Base-by-base conservation (phyloP, 2,113 vertebrate species). In the Myotis lucifugus region DNA sequence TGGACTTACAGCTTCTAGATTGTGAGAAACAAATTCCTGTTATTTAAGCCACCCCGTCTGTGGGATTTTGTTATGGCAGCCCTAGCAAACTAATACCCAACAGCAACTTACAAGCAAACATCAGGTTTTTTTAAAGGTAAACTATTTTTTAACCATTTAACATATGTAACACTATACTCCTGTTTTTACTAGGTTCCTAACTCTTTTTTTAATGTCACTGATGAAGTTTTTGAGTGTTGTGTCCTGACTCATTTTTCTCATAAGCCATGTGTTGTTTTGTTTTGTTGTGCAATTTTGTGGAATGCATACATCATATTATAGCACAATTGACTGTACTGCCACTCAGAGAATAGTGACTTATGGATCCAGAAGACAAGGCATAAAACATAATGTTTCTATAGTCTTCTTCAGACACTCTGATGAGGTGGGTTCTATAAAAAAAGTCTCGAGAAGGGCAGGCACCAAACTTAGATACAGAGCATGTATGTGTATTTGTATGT, bases 81-180 rank as follows among this genome's bases (percentile, higher is more conserved):
- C 29, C 23, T 17, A 29, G 6, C 7, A 88, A 27, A 48, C 59
- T 54, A 64, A 88, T 6, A 82, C 0, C 66, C 77, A 95, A 70
- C 17, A 67, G 4, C 14, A 82, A 86, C 59, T 81, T 56, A 77
- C 2, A 86, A 88, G 76, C 7, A 37, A 88, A 83, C 27, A 37
- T 50, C 19, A 74, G 32, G 32, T 54, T 73, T 79, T 88, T 85
- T 42, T 7, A 88, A 91, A 94, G 23, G 15, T 27, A 73, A 94
- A 70, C 18, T 77, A 46, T 69, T 81, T 94, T n/a, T 84, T 84
- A 84, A 59, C 23, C 56, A 78, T 25, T 81, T 88, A 88, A 70
- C 8, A 46, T 27, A 15, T 59, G 10, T 40, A 76, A 95, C 67
- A 78, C 15, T 61, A 12, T 37, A 27, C 42, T 79, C 40, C 19